Evolutionary conservation across 2,797 vertebrate genomes (phyloP), one percentile per base, ranked within the genome.

Genomic region (Parauchenoglanis ngamensis): DNA sequence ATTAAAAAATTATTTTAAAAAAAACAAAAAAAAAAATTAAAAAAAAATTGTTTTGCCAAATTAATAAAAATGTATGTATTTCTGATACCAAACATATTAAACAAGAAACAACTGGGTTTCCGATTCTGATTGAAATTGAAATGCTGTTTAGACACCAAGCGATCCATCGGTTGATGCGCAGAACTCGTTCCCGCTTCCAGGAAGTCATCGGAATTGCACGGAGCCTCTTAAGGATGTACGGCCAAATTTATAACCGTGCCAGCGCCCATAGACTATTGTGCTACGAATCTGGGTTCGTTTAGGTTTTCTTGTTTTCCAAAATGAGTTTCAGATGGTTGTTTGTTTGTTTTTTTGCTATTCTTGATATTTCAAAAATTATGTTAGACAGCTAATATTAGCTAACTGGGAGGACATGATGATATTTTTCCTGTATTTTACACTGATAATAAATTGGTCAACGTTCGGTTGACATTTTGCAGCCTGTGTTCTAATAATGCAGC

Each of bases 201-300:
- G n/a, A 86, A 89, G n/a, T 87, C 52, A n/a, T 86, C 40, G 67
- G 63, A 88, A 61, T 80, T 89, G 77, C 61, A 72, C 25, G 13
- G 54, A 82, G 84, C 59, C 83, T 89, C 52, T 75, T 1, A 35
- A 19, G 77, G 86, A 84, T 87, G 35, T 85, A 65, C 19, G 63
- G 68, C 52, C 70, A 89, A n/a, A 67, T 87, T 88, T 90, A 72
- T 35, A 31, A 59, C 12, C 2, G 31, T 52, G 65, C 5, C 40
- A 67, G 49, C 31, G 40, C 70, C 70, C 59, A 2, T 73, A 76
- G 68, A 67, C 59, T 35, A 56, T 73, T 70, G 70, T 84, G n/a
- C 25, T 49, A 49, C 13, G 6, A 46, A 28, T 49, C 23, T n/a
- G 40, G 59, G 21, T 46, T 80, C 15, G 8, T 80, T 80, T 61